These are phyloP conservation scores for Cryptocephalus primarius DNA, from an alignment of 2,888 invertebrate genomes.

Conservation along the genomic window DNA sequence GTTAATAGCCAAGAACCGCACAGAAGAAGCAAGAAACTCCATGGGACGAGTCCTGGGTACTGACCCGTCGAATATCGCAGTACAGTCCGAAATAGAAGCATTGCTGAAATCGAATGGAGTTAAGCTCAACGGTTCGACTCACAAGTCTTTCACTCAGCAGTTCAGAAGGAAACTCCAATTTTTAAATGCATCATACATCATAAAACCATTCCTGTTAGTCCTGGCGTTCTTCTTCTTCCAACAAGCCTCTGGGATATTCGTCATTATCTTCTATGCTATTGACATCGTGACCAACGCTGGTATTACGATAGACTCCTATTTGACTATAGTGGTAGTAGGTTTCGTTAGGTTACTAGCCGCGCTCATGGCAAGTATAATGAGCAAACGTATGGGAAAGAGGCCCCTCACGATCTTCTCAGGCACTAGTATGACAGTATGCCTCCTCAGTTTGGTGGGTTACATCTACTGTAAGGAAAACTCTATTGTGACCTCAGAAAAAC, in stretches of 20 bases:
- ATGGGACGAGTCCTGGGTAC: conserved; percentile 37
- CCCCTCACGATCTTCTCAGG: conserved; percentile 49
- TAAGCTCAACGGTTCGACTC: conserved; percentile 7
- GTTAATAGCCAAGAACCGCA: conserved; percentile 38
- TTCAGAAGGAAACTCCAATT: conserved; percentile 22
- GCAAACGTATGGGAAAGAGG: conserved; percentile 46
- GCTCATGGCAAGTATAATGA: conserved; percentile 36
- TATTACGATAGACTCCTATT: conserved; percentile 37
- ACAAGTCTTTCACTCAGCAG: conserved; percentile 16
- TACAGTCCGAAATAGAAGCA: conserved; percentile 25
- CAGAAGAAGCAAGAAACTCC: conserved; percentile 37
- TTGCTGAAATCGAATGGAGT: conserved; percentile 19
- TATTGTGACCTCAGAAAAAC: conserved; percentile 15
- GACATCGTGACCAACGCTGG: conserved; percentile 40
- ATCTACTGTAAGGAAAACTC: conserved; percentile 27
- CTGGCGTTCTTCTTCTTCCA: conserved; percentile 45
- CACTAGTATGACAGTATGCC: conserved; percentile 42
- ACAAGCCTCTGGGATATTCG: conserved; percentile 46
- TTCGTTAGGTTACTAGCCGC: conserved; percentile 38
- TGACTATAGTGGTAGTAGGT: conserved; percentile 43
- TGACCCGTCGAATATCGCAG: conserved; percentile 17
- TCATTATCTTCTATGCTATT: conserved; percentile 46
- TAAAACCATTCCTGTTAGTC: conserved; percentile 41
- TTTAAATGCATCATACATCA: conserved; percentile 33
- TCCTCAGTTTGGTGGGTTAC: conserved; percentile 40